Evolutionary conservation across 1,140 invertebrate species (phyloP), one percentile per base, ranked within the genome.

Genomic region (Hesperophylax magnus): DNA sequence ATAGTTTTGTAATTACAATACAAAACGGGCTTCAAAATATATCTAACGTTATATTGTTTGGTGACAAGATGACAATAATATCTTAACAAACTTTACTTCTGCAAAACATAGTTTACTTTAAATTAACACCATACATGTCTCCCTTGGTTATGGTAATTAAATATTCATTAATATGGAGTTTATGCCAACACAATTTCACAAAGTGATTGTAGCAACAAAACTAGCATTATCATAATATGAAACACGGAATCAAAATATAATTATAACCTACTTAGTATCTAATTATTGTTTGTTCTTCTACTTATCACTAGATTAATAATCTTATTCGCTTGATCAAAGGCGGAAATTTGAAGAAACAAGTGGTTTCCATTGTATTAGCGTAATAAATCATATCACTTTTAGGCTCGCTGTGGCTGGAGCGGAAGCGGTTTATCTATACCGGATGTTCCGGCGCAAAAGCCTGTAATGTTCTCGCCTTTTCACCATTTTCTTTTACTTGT

Each of bases 351-450:
- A 58, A 18, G 56, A 58, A 58, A 8, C 56, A n/a, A 22, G 56
- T 22, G 56, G 56, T 58, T 18, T 18, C 15, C 39, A 69, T 69
- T 69, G n/a, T 71, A 71, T 47, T 24, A 18, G 34, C 18, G 9
- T n/a, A 71, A 71, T 71, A 71, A 71, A 71, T 71, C 67, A 71
- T 71, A 71, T 71, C 31, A 71, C 31, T 71, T 71, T 52, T 71
- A 71, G 39, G 67, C 15, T 52, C 3, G 63, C 7, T 71, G 31
- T 52, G 67, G 31, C 39, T 9, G n/a, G 67, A 71, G 34, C 39
- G 67, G 67, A 71, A 71, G 39, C 39, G 67, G 67, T 71, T 71
- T 71, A 71, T 71, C 67, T 71, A 71, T 71, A 71, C 67, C 67
- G 67, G 67, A 71, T 52, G 39, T 52, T 71, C 39, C 67, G 39